Evolutionary conservation across 2,113 vertebrate species (phyloP).

Genomic region (Cairina moschata): DNA sequence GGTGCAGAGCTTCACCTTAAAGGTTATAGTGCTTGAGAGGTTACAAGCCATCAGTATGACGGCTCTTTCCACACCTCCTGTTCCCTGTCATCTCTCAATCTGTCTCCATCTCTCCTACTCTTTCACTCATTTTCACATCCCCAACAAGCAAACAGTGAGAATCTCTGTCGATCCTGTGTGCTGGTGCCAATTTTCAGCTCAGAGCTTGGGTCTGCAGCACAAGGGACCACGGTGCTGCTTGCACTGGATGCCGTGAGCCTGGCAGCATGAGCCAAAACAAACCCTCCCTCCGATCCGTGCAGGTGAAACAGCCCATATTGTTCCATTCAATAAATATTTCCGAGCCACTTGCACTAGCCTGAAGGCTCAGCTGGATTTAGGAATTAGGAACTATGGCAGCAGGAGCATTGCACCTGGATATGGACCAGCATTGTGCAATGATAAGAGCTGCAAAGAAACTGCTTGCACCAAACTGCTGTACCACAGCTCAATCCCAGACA

Average conservation of each 20-base stretch:
- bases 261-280: not conserved
- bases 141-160: not conserved
- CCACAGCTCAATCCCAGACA: rapidly evolving
- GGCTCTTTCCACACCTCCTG: not conserved
- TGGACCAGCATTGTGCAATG: not conserved
- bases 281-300: not conserved
- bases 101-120: not conserved
- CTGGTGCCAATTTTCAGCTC: not conserved
- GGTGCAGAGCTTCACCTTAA: not conserved
- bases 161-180: rapidly evolving
- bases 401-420: rapidly evolving
- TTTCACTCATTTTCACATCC: not conserved
- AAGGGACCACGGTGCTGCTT: rapidly evolving
- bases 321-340: not conserved
- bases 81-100: not conserved
- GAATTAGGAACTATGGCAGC: not conserved
- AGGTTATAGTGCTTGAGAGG: not conserved
- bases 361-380: not conserved
- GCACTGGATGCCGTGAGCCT: rapidly evolving
- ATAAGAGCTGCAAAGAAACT: not conserved
- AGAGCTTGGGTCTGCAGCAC: not conserved
- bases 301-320: not conserved
- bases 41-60: rapidly evolving
- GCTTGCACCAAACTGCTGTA: not conserved
- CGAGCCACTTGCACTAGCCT: not conserved